These are phyloP conservation scores for Sparidentex hasta DNA, from an alignment of 2,797 vertebrate genomes.

Conservation along the genomic window DNA sequence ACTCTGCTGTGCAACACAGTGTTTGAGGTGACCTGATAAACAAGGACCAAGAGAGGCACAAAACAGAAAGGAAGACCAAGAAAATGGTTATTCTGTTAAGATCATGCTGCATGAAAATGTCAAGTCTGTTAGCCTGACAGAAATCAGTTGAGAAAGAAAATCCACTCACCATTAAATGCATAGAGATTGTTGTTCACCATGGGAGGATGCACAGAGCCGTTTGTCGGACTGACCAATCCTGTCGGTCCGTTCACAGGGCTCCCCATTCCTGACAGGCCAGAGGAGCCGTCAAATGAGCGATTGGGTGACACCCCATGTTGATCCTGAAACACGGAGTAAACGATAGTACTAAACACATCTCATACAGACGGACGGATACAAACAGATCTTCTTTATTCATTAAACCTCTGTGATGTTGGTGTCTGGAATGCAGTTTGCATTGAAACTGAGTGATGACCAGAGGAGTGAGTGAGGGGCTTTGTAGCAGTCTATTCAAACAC, in stretches of 20 bases:
- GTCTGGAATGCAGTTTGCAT: background rate
- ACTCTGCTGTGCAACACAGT: background rate
- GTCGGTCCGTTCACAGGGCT: slow-evolving; percentile 57
- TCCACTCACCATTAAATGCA: slow-evolving; percentile 68
- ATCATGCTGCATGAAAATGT: background rate
- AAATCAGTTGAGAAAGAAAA: background rate
- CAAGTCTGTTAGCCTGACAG: background rate
- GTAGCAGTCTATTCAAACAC: slow-evolving; percentile 35
- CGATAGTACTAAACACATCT: background rate
- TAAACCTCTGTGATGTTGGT: background rate
- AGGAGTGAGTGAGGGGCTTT: slow-evolving; percentile 22
- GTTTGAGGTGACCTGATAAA: background rate
- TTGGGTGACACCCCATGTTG: slow-evolving; percentile 65
- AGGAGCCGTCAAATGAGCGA: slow-evolving; percentile 75
- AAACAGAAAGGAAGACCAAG: background rate
- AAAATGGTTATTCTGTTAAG: background rate
- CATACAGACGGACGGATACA: too few relatives aligned
- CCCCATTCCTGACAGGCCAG: slow-evolving; percentile 47
- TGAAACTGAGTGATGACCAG: slow-evolving; percentile 24
- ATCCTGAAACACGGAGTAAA: slow-evolving; percentile 59
- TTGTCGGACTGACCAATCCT: slow-evolving; percentile 40
- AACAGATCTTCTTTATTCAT: too few relatives aligned
- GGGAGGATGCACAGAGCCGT: slow-evolving; percentile 40
- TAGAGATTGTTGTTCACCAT: slow-evolving; percentile 59
- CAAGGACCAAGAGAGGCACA: background rate